Conservation (phyloP, 1,140 invertebrate genomes). For the Anoplolepis gracilipes region DNA sequence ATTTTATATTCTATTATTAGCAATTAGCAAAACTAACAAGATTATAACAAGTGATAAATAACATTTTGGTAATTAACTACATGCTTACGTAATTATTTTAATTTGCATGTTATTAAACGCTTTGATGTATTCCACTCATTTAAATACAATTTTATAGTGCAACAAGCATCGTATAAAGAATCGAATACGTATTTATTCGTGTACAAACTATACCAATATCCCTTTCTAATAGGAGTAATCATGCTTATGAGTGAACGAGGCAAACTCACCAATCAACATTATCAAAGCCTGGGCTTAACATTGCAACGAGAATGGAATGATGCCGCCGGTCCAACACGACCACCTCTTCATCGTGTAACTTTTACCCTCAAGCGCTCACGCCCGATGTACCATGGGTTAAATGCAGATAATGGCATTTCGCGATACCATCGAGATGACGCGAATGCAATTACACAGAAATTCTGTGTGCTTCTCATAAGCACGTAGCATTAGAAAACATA, state of each 20-base stretch:
- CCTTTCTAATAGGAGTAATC: slow-evolving; percentile 15
- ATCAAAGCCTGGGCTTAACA: slow-evolving; percentile 77
- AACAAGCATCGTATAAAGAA: background rate
- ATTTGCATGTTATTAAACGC: background rate
- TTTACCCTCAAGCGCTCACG: slow-evolving; percentile 48
- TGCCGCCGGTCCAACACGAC: background rate
- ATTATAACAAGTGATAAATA: background rate
- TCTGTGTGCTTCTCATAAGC: slow-evolving; percentile 15
- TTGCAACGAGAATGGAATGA: slow-evolving; percentile 72
- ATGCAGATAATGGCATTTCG: slow-evolving; percentile 77
- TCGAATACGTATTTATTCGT: background rate
- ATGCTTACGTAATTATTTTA: background rate
- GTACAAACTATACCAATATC: background rate
- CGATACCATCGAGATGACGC: slow-evolving; percentile 76
- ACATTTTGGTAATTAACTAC: no score
- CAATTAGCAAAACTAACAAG: background rate
- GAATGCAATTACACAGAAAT: slow-evolving; percentile 78
- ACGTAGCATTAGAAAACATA: slow-evolving; percentile 37
- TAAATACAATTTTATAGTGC: background rate
- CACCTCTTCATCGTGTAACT: slow-evolving; percentile 39
- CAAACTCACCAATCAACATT: slow-evolving; percentile 82
- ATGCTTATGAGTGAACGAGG: slow-evolving; percentile 47
- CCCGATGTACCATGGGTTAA: slow-evolving; percentile 12
- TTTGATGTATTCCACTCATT: background rate
- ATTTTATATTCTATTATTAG: background rate